Evolutionary conservation across 1,140 invertebrate genomes (phyloP).

Genomic region (Paralvinella palmiformis): DNA sequence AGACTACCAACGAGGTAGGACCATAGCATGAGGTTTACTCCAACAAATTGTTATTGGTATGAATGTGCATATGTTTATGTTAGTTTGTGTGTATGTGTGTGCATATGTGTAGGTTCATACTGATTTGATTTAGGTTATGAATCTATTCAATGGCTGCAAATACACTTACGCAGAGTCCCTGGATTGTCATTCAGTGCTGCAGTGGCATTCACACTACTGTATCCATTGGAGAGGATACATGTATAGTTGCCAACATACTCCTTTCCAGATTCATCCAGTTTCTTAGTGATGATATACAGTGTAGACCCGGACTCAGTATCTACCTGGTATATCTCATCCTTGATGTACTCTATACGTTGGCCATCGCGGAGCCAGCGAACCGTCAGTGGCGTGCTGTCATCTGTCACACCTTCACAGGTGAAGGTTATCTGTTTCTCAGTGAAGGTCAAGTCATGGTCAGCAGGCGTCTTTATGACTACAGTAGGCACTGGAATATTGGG

Average conservation of each 20-base stretch:
- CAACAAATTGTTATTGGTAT: too few relatives aligned
- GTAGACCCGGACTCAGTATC: slow-evolving; percentile 7
- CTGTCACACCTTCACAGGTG: slow-evolving; percentile 11
- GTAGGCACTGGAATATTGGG: slow-evolving; percentile 6
- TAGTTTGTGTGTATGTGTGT: too few relatives aligned
- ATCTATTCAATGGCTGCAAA: too few relatives aligned
- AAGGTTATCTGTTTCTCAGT: neutral
- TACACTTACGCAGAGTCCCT: slow-evolving; percentile 7
- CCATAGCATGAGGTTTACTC: too few relatives aligned
- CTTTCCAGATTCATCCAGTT: neutral
- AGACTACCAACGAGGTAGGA: too few relatives aligned
- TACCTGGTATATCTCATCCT: neutral
- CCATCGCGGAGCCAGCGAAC: slow-evolving; percentile 6
- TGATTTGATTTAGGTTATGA: too few relatives aligned
- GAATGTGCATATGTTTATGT: too few relatives aligned
- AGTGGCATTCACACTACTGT: neutral
- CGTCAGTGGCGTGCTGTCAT: slow-evolving; percentile 12
- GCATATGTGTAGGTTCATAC: too few relatives aligned
- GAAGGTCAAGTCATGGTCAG: neutral
- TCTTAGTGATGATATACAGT: slow-evolving; percentile 12
- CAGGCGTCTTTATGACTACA: neutral
- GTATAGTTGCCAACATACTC: slow-evolving; percentile 18
- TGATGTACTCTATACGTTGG: neutral
- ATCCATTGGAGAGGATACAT: slow-evolving; percentile 14
- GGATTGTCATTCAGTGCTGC: neutral